A percentile compares a stretch with the other conserved stretches of the same genome.
phyloP scores from a whole-genome alignment of 2,797 vertebrate genomes.

The Menidia menidia region DNA sequence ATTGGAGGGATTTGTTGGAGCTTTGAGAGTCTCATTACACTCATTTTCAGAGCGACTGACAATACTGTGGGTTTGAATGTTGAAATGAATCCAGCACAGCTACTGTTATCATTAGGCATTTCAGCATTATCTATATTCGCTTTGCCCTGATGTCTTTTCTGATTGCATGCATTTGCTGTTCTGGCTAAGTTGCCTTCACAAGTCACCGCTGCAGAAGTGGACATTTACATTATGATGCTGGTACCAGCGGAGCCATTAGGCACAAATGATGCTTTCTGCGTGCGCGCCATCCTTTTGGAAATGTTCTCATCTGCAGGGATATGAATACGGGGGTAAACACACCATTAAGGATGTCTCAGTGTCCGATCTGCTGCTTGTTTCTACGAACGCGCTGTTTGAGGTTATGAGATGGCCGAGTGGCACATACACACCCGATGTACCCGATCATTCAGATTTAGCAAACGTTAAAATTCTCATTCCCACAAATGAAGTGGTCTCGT shows the following conservation, averaged over 20 bases:
- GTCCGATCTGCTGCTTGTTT: neutral
- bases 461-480: too few species aligned
- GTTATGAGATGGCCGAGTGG: neutral
- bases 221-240: neutral
- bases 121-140: neutral
- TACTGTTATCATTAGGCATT: conserved; percentile 13
- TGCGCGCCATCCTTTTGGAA: neutral
- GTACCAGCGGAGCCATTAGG: neutral
- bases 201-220: conserved; percentile 21
- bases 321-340: neutral
- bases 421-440: neutral
- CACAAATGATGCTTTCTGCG: conserved; percentile 12
- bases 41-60: conserved; percentile 13
- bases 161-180: conserved; percentile 3
- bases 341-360: neutral
- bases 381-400: neutral
- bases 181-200: neutral
- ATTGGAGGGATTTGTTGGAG: conserved; percentile 22
- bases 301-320: conserved; percentile 6
- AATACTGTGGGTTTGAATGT: conserved; percentile 1
- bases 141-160: neutral
- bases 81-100: neutral
- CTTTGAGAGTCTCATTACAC: conserved; percentile 10
- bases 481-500: too few species aligned
- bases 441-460: neutral